Evolutionary conservation across 2,888 invertebrate species (phyloP), one percentile per base, ranked within the genome.

Genomic region (Callyntrura sp.): DNA sequence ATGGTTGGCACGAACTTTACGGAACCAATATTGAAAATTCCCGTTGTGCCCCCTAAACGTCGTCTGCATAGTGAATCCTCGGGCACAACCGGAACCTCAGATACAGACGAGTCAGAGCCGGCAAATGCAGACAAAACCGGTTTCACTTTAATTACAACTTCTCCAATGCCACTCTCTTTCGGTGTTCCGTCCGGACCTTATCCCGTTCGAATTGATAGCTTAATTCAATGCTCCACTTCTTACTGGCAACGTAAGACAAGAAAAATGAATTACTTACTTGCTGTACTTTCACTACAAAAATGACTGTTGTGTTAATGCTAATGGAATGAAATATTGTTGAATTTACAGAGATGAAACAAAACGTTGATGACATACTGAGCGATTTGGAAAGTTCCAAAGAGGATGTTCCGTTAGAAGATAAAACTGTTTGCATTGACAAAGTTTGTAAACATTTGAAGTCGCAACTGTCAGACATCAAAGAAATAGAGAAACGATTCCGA

Each of bases 11-110:
- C 55, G 2, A 55, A 9, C 25, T 83, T 28, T 65, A 20, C 28
- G 0, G 90, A 90, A 43, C 70, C 85, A 28, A 90, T 90, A 12
- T 65, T 90, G 14, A 90, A 86, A 68, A 90, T 90, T 51, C 90
- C 90, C 0, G 86, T 86, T 2, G 55, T 90, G 25, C 73, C 82
- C 55, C 17, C 85, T 11, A 60, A 62, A 11, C 9, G 65, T 0
- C 85, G 65, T 48, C 17, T 70, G 4, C 85, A 73, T 8, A 82
- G 86, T 43, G 86, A 90, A 14, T 86, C 85, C 0, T 55, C 82
- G 9, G 79, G 45, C 12, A 79, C 89, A 5, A 25, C 60, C 1
- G 60, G 14, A 8, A 60, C 57, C n/a, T 82, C 90, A n/a, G 90
- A 85, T 35, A 57, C 89, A 9, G 79, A 85, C 20, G 88, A 88